Evolutionary conservation across 2,113 vertebrate species (phyloP).

Genomic region (Aepyceros melampus): DNA sequence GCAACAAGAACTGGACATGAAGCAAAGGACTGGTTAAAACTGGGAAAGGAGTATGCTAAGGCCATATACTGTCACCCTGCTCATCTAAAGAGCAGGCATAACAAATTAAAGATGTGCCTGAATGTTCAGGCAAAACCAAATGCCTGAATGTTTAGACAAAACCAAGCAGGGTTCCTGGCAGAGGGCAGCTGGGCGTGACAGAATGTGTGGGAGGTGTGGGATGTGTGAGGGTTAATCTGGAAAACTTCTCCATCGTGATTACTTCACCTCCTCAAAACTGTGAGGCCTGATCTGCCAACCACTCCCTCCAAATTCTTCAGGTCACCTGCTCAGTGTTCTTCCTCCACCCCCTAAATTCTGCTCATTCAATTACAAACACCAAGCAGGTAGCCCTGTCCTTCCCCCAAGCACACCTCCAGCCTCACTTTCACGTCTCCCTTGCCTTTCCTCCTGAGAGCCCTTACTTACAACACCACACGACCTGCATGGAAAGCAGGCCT

Average conservation of each 20-base stretch:
- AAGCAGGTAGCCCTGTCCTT: background rate
- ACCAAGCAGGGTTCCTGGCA: background rate
- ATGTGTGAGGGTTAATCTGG: background rate
- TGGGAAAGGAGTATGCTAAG: background rate
- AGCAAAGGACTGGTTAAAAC: background rate
- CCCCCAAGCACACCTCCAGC: background rate
- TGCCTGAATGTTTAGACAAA: background rate
- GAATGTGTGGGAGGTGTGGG: background rate
- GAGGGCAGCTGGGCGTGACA: background rate
- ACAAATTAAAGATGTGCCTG: background rate
- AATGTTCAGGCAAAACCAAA: background rate
- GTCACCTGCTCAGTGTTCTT: background rate
- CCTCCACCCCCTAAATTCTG: background rate
- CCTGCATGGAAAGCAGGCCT: background rate
- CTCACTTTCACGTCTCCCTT: background rate
- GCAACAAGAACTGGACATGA: background rate
- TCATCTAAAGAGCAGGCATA: background rate
- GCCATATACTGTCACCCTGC: background rate
- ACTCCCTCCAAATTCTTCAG: background rate
- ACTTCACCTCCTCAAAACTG: slow-evolving; percentile 36
- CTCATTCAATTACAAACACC: background rate
- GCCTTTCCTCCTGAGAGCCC: background rate
- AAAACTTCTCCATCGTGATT: background rate
- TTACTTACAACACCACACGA: background rate
- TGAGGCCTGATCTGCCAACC: background rate